Base-by-base conservation (phyloP, 2,113 vertebrate genomes). In the Xenotilapia caudafasciata region DNA sequence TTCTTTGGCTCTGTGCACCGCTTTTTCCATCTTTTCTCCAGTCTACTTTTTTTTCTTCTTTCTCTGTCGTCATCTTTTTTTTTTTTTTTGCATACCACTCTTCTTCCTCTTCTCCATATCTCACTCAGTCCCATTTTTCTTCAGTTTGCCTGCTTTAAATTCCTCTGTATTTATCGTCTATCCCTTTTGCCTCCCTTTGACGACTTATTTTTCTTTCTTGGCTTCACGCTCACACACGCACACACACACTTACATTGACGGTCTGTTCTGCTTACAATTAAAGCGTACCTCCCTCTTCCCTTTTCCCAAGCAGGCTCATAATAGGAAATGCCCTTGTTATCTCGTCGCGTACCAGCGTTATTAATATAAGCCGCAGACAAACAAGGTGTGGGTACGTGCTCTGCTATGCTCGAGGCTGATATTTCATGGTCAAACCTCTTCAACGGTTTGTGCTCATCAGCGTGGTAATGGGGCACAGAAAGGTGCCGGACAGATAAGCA, bases 251-350 rank as follows among this genome's bases (percentile, higher is more conserved):
- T 15, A 85, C 49, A 89, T 14, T 86, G 28, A 80, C 45, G 28
- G 82, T 42, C 49, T 87, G 88, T 84, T 38, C 84, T 49, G 80
- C 90, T 87, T 60, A 77, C 89, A 90, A 90, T 88, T 91, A 88
- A 90, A 87, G 81, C 14, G 81, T 56, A 90, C 93, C 94, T 93
- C 93, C 93, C 91, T 94, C 51, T 93, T 94, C 92, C 90, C 84
- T 89, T 94, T 92, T 87, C 93, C 89, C 88, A 89, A 81, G 87
- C 88, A 83, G 86, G 85, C 84, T 89, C 86, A 91, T 88, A 91
- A 92, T 91, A 94, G 94, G 94, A 96, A 94, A 93, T 90, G 77
- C 83, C 90, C 91, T 40, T 26, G 89, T 94, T 95, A 95, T 96
- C 94, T 94, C 65, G 17, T 70, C 40, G 51, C 87, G 83, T 90